These are phyloP conservation scores for Tenebrio molitor DNA, from an alignment of 1,140 invertebrate genomes.

Conservation along the genomic window DNA sequence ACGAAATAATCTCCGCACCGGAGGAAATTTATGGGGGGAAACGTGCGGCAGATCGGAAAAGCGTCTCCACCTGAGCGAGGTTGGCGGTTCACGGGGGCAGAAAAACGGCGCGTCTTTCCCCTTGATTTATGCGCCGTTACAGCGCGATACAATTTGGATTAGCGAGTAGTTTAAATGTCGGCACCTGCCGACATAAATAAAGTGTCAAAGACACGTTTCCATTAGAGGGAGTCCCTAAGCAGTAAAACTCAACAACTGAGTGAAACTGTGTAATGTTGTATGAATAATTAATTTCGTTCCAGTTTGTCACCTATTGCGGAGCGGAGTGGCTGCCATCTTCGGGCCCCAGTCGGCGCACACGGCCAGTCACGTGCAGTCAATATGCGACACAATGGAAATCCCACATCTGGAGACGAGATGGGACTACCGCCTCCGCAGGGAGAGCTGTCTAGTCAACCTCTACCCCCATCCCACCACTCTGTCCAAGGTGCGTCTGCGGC, in stretches of 20 bases:
- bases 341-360: constrained; percentile 92
- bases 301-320: constrained; percentile 91
- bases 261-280: constrained; percentile 40
- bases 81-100: too few species aligned
- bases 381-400: constrained; percentile 96
- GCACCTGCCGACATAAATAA: constrained; percentile 29
- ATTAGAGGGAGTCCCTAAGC: constrained; percentile 20
- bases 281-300: constrained; percentile 63
- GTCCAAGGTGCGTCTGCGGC: too few species aligned
- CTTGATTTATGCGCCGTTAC: too few species aligned
- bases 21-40: too few species aligned
- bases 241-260: constrained; percentile 20
- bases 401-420: constrained; percentile 95
- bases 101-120: too few species aligned
- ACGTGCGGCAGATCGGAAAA: too few species aligned
- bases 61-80: too few species aligned
- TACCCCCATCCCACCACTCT: constrained; percentile 92
- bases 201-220: constrained; percentile 33
- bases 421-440: constrained; percentile 88
- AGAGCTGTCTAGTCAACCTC: constrained; percentile 93
- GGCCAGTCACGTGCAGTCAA: constrained; percentile 93
- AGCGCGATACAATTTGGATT: too few species aligned
- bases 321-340: constrained; percentile 93
- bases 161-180: too few species aligned
- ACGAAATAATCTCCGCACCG: neutral